Conservation (phyloP, 2,113 vertebrate species). For the Choloepus hoffmanni region DNA sequence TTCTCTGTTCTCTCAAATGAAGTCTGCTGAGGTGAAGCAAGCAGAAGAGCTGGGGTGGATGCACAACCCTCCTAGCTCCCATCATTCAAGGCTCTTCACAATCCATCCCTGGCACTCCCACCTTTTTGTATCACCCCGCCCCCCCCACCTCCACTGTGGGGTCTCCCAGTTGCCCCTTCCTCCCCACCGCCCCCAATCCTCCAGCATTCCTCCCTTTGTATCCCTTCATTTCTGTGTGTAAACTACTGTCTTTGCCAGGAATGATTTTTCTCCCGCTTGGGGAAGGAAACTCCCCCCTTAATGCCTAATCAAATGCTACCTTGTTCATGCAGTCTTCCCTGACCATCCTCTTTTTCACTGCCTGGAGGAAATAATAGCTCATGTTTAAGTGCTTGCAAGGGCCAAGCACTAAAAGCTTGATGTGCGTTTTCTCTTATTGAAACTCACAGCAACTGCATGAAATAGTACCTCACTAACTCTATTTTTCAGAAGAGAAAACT, state of each 20-base stretch:
- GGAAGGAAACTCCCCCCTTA: not conserved
- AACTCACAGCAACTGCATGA: not conserved
- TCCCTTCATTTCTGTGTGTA: not conserved
- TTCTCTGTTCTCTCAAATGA: not conserved
- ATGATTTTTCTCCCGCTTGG: not conserved
- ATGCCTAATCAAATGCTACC: not conserved
- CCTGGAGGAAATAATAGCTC: not conserved
- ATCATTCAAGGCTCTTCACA: not conserved
- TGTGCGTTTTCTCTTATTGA: not conserved
- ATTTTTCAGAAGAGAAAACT: not conserved
- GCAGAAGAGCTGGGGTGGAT: not conserved
- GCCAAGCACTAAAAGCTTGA: not conserved
- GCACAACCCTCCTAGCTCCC: not conserved
- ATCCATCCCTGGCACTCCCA: not conserved
- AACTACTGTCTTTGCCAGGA: not conserved
- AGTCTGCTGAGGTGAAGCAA: not conserved
- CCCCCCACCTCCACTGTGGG: not conserved
- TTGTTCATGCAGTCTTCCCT: not conserved
- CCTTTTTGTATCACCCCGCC: not conserved
- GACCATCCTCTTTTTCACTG: not conserved
- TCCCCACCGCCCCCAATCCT: not conserved
- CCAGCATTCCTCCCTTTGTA: not conserved
- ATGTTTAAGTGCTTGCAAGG: not conserved
- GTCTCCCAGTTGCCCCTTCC: not conserved
- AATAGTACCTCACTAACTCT: not conserved